Percentiles rank a stretch among this genome's conserved stretches.
phyloP scores from a whole-genome alignment of 2,113 vertebrate genomes.

The Ictalurus furcatus region DNA sequence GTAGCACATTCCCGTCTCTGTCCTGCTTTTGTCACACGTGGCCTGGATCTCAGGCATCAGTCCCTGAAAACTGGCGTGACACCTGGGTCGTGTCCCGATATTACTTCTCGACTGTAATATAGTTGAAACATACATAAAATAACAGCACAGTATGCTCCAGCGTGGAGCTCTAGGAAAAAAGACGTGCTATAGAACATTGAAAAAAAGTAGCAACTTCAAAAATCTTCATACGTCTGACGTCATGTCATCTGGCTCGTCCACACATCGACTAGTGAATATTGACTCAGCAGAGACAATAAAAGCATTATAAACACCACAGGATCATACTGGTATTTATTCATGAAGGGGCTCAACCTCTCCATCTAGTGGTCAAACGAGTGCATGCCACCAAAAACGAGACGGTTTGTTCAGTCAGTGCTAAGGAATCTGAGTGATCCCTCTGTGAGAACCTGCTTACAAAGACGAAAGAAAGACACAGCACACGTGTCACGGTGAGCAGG shows the following conservation, averaged over 20 bases:
- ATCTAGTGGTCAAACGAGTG: not conserved
- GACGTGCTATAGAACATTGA: constrained; percentile 20
- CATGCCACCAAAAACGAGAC: not conserved
- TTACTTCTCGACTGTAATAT: constrained; percentile 1
- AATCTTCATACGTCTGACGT: constrained; percentile 11
- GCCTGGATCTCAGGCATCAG: not conserved
- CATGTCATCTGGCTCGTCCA: not conserved
- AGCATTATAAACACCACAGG: constrained; percentile 19
- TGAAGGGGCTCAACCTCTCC: constrained; percentile 15
- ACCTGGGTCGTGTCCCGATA: not conserved
- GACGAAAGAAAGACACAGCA: not conserved
- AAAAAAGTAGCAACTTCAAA: constrained; percentile 28
- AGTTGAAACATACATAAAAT: constrained; percentile 25
- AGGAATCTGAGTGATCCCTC: not conserved
- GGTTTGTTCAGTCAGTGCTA: constrained; percentile 35
- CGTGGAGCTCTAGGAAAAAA: constrained; percentile 3
- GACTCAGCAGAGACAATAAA: constrained; percentile 26
- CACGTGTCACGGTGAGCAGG: not conserved
- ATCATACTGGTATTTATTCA: not conserved
- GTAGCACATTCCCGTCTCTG: not conserved
- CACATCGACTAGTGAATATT: not conserved
- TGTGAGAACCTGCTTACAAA: not conserved
- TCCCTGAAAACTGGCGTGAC: constrained; percentile 12
- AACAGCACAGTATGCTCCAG: constrained; percentile 9
- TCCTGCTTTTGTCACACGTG: not conserved